Conservation (phyloP, 1,140 invertebrate genomes). For the Telenomus remus region DNA sequence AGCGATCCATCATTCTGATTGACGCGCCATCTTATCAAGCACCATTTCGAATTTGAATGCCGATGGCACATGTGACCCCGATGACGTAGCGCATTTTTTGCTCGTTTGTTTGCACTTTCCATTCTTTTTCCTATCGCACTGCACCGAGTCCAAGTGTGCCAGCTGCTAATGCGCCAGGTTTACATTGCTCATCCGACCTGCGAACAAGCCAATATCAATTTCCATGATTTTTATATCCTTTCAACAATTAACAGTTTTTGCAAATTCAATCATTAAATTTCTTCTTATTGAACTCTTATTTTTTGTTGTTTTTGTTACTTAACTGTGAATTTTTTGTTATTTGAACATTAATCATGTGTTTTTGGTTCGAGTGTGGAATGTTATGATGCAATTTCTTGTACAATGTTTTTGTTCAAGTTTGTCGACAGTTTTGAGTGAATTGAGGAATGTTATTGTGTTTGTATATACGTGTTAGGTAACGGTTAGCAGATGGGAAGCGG, state of each 20-base stretch:
- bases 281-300: no score
- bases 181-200: slow-evolving; percentile 14
- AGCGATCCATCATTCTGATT: slow-evolving; percentile 39
- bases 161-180: slow-evolving; percentile 14
- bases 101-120: background rate
- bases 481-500: slow-evolving; percentile 35
- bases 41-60: slow-evolving; percentile 21
- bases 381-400: no score
- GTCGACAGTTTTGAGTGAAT: background rate
- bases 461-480: slow-evolving; percentile 14
- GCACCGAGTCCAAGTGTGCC: slow-evolving; percentile 7
- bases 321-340: background rate
- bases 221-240: no score
- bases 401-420: background rate
- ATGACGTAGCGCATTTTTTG: slow-evolving; percentile 2
- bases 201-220: slow-evolving; percentile 9
- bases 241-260: no score
- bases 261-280: no score
- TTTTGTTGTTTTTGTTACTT: no score
- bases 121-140: background rate
- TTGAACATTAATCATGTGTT: no score
- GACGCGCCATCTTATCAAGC: slow-evolving; percentile 26
- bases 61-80: background rate
- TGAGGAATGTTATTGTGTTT: slow-evolving; percentile 1
- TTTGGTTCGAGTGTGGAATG: no score